Base-by-base conservation (phyloP, 2,797 vertebrate genomes). In the Bufotes viridis region DNA sequence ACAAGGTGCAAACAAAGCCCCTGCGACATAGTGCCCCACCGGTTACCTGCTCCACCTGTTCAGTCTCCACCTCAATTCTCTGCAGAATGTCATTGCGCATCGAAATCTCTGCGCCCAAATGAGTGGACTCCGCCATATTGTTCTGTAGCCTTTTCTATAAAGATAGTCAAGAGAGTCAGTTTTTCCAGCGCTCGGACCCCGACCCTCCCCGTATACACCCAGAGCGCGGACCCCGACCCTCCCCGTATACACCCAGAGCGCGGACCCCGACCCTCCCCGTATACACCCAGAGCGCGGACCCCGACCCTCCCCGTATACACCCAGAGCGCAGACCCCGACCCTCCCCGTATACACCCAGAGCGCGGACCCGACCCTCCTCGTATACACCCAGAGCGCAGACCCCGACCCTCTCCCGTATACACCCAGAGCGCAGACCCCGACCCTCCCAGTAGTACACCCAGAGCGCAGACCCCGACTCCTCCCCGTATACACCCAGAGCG, bases 31-130 rank as follows among this genome's bases (percentile, higher is more conserved):
- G 22, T 20, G 2, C 22, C 2, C 70, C 18, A 3, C 63, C 17
- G 58, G 91, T 90, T 91, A 96, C 96, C 94, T 95, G 81, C 78
- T 95, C 95, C 18, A 91, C 94, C 26, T 93, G 84, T 20, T 90
- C 17, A 3, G 90, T 91, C 90, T 96, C 94, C 70, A 74, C 91
- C 84, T 93, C 93, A 12, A 94, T 93, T 91, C 94, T 96, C 79
- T 92, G 87, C 53, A 96, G 92, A 63, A 95, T 90, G 11, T 95
- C 91, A 0, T 91, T 92, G 70, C 91, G 94, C 88, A 91, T 89
- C 15, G 90, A 78, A 14, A 94, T 93, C 79, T 95, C 94, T 84
- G 92, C 93, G 81, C 84, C 89, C 90, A 96, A 92, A 42, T 10
- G 84, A 3, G 2, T 11, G 0, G 93, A 92, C 13, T 90, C 91